Percentiles rank a stretch among this genome's conserved stretches.
Conservation (phyloP, 1,140 invertebrate genomes). For the Ptiloglossa arizonensis region DNA sequence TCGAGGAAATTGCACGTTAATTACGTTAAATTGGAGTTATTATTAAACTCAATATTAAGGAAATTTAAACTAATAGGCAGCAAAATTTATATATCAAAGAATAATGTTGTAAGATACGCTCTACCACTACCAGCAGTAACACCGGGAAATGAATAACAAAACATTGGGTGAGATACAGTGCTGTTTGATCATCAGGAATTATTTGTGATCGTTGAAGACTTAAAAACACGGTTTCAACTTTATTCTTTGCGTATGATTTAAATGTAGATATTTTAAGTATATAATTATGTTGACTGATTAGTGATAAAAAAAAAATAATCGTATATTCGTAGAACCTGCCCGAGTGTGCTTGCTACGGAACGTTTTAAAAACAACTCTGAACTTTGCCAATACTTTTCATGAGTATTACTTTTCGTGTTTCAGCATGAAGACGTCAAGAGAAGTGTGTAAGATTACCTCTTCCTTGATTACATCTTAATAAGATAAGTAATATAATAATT, state of each 20-base stretch:
- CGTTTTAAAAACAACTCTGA: conserved; percentile 11
- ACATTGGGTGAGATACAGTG: conserved; percentile 8
- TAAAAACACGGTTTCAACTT: conserved; percentile 10
- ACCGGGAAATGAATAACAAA: conserved; percentile 21
- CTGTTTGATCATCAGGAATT: conserved; percentile 22
- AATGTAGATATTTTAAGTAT: conserved; percentile 46
- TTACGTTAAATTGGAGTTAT: neutral
- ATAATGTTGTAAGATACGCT: conserved; percentile 35
- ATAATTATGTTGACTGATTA: conserved; percentile 50
- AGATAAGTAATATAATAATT: conserved; percentile 53
- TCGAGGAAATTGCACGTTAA: conserved; percentile 54
- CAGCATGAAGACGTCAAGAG: conserved; percentile 49
- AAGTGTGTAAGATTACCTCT: conserved; percentile 65
- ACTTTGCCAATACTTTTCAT: conserved; percentile 23
- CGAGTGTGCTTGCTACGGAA: conserved; percentile 35
- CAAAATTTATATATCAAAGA: conserved; percentile 32
- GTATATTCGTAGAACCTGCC: conserved; percentile 12
- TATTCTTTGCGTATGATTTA: conserved; percentile 29
- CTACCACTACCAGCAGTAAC: conserved; percentile 36
- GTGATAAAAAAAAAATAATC: conserved; percentile 35
- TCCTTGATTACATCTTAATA: conserved; percentile 59
- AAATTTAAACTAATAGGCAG: conserved; percentile 15
- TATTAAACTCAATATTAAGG: conserved; percentile 6
- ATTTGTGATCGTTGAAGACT: conserved; percentile 43
- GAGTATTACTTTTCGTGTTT: conserved; percentile 60